A percentile compares a stretch with the other conserved stretches of the same genome.
Evolutionary conservation across 2,113 vertebrate species (phyloP).

Genomic region (Stictonetta naevosa): DNA sequence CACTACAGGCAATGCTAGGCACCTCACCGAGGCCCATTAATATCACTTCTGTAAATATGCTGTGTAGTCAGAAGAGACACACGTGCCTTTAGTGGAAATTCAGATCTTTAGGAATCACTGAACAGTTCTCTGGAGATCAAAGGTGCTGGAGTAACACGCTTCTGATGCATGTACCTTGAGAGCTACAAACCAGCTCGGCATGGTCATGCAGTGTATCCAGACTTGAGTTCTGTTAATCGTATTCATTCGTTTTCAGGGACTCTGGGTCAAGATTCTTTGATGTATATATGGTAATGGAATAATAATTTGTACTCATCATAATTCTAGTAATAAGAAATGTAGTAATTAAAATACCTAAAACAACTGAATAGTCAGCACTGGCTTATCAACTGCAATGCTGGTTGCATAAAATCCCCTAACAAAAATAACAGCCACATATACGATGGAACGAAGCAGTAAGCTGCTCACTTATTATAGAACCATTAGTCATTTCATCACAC

Average conservation of each 20-base stretch:
- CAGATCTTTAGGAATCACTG: not conserved
- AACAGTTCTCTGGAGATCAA: not conserved
- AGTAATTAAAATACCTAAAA: not conserved
- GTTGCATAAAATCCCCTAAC: not conserved
- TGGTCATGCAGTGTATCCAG: not conserved
- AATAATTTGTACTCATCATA: accelerated
- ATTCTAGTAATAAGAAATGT: not conserved
- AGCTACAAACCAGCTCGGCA: not conserved
- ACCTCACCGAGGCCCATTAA: not conserved
- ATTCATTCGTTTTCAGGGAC: not conserved
- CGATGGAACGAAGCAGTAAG: not conserved
- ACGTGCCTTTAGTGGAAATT: not conserved
- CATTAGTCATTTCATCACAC: constrained; percentile 67
- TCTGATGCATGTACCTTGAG: not conserved
- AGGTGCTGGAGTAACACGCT: not conserved
- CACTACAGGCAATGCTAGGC: not conserved
- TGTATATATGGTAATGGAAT: accelerated
- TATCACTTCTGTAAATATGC: not conserved
- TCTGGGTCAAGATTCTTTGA: not conserved
- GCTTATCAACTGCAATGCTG: not conserved
- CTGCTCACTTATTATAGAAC: constrained; percentile 36
- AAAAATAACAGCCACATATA: not conserved
- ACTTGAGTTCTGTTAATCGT: accelerated
- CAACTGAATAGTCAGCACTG: not conserved
- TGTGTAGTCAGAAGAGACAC: not conserved